Conservation (phyloP, 2,797 vertebrate species). For the Okamejei kenojei region DNA sequence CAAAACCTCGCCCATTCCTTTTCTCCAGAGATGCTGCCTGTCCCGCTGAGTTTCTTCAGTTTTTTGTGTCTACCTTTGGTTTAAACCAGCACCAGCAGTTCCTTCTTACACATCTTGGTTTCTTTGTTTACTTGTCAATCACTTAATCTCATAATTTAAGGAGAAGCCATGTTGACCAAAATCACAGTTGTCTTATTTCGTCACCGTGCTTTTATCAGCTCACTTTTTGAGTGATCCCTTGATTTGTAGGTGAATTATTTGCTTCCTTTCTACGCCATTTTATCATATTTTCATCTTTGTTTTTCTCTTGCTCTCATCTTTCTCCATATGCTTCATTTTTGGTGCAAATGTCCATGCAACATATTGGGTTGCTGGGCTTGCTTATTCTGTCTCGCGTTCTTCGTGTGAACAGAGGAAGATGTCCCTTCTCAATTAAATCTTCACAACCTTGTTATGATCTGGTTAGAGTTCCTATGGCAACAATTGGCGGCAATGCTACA, state of each 20-base stretch:
- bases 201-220: no score
- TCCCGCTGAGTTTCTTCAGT: no score
- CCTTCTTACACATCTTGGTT: no score
- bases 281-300: not conserved
- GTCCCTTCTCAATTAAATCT: not conserved
- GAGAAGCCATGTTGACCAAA: no score
- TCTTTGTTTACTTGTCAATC: no score
- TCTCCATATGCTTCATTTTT: not conserved
- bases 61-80: no score
- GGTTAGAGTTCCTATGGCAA: constrained; percentile 1
- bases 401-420: not conserved
- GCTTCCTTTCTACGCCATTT: not conserved
- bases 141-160: no score
- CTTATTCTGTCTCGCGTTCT: not conserved
- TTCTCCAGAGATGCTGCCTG: no score
- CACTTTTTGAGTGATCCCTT: not conserved
- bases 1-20: no score
- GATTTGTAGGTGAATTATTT: not conserved
- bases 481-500: not conserved
- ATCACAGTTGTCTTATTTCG: no score
- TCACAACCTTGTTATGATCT: not conserved
- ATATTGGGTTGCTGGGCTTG: not conserved
- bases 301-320: not conserved
- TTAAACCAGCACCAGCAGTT: no score
- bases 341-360: not conserved